Evolutionary conservation across 2,888 invertebrate species (phyloP).

Genomic region (Ophioninae sp.): DNA sequence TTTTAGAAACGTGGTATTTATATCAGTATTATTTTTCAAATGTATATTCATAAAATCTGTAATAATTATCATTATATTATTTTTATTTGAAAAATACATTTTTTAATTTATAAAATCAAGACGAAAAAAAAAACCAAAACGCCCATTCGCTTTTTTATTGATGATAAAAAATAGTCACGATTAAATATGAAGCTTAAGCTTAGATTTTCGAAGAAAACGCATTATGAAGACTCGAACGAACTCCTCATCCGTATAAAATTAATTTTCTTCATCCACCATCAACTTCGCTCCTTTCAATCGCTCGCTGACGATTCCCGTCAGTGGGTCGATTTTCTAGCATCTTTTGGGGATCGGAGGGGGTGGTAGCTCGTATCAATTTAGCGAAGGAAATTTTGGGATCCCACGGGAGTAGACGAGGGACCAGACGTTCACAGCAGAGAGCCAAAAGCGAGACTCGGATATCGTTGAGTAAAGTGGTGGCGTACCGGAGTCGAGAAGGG

Average conservation of each 20-base stretch:
- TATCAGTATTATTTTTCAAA: background rate
- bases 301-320: background rate
- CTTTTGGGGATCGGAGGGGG: conserved; percentile 21
- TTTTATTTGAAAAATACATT: too few relatives aligned
- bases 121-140: background rate
- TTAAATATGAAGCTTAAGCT: background rate
- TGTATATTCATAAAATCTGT: too few relatives aligned
- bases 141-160: background rate
- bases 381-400: conserved; percentile 40
- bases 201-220: background rate
- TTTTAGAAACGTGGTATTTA: background rate
- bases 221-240: background rate
- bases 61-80: too few relatives aligned
- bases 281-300: background rate
- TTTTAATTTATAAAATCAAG: too few relatives aligned
- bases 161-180: background rate
- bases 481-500: background rate
- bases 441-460: conserved; percentile 36
- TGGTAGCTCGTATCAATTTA: conserved; percentile 28
- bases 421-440: conserved; percentile 30
- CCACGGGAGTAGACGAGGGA: conserved; percentile 34
- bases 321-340: conserved; percentile 5
- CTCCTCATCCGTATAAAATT: conserved; percentile 8
- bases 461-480: conserved; percentile 15
- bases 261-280: background rate